Base-by-base conservation (phyloP, 2,113 vertebrate species). In the Gracilinanus agilis region DNA sequence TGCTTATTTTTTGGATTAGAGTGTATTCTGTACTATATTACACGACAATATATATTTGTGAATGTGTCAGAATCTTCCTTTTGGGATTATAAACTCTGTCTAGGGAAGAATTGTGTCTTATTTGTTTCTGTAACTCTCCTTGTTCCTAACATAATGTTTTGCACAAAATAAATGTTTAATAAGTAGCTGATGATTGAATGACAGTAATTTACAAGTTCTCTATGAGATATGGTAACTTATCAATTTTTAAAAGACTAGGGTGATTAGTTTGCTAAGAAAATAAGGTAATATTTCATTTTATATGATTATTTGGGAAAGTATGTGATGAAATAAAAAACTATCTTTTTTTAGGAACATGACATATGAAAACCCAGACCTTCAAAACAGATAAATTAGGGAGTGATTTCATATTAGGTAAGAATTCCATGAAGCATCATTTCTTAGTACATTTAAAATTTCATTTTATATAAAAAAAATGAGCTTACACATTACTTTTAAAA, bases 351-450 rank as follows among this genome's bases (percentile, higher is more conserved):
- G 67, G n/a, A 83, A 23, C 19, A 83, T 83, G 19, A 83, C 67
- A 83, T 83, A 40, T 40, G 67, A 83, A 83, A 83, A 83, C 19
- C 67, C 67, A 83, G 34, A 40, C 67, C 6, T 83, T 83, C 67
- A 83, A 83, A 40, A 83, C 67, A 83, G n/a, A 83, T 83, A 83
- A 83, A 83, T 83, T 83, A 83, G 67, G 67, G 34, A 83, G 40
- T 40, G 67, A 83, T 83, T 83, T 40, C n/a, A 40, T 83, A 23
- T 83, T 83, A 83, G 67, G 67, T 40, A 83, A 83, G 67, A 40
- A 83, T 83, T 83, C 67, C n/a, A 40, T 83, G n/a, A 83, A 40
- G n/a, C 67, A 83, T 83, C n/a, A 83, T 83, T 83, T 83, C 67
- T 83, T n/a, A 83, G 34, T 40, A 83, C 34, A 75, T 19, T 40